phyloP scores from a whole-genome alignment of 2,797 vertebrate species.

The Falco novaeseelandiae region DNA sequence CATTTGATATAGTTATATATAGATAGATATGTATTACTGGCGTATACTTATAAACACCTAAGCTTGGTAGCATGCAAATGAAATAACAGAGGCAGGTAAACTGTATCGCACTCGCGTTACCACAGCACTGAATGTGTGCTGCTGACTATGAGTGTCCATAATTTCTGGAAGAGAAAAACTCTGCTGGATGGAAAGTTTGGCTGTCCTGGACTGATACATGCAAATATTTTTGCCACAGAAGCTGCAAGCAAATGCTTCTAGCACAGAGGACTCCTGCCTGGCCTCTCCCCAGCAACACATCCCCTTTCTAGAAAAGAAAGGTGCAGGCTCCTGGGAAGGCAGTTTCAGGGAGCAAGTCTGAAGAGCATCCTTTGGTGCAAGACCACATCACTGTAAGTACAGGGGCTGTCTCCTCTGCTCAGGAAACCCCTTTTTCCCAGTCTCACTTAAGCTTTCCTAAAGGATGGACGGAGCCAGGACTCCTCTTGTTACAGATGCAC shows the following conservation, averaged over 20 bases:
- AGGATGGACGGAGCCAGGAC: neutral
- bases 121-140: constrained; percentile 22
- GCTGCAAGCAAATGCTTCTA: neutral
- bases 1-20: constrained; percentile 46
- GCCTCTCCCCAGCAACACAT: neutral
- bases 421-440: neutral
- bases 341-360: neutral
- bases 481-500: neutral
- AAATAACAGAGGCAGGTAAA: constrained; percentile 61
- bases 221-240: neutral
- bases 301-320: neutral
- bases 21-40: constrained; percentile 66
- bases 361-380: neutral
- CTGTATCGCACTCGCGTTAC: neutral
- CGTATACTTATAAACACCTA: constrained; percentile 65
- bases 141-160: constrained; percentile 37
- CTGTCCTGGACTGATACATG: neutral
- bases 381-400: neutral
- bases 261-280: neutral
- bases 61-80: constrained; percentile 70
- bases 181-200: neutral
- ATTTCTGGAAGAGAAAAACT: constrained; percentile 74
- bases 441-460: neutral
- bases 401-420: neutral
- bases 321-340: neutral